Evolutionary conservation across 2,113 vertebrate species (phyloP).

Genomic region (Cyprinodon tularosa): DNA sequence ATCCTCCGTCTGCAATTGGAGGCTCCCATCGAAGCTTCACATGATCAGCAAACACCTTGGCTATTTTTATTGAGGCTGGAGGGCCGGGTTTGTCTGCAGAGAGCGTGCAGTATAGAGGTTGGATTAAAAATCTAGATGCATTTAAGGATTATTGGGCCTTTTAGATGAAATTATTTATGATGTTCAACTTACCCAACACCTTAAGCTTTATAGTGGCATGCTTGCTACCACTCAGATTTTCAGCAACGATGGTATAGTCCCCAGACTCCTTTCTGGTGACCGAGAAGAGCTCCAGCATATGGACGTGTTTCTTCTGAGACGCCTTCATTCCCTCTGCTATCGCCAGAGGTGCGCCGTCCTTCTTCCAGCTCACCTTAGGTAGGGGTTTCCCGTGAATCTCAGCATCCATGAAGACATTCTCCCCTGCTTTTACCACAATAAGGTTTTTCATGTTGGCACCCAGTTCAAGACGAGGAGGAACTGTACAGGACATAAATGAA

Average conservation of each 20-base stretch:
- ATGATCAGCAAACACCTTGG: slow-evolving; percentile 90
- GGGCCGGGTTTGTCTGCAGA: slow-evolving; percentile 95
- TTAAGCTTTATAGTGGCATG: slow-evolving; percentile 94
- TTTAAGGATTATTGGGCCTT: neutral
- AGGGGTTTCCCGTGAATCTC: slow-evolving; percentile 94
- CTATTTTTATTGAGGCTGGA: slow-evolving; percentile 91
- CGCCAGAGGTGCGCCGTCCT: slow-evolving; percentile 82
- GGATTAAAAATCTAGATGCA: neutral
- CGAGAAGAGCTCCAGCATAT: slow-evolving; percentile 89
- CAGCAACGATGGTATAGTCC: slow-evolving; percentile 93
- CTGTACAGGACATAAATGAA: slow-evolving; percentile 66
- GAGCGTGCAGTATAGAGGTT: neutral
- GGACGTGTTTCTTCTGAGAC: slow-evolving; percentile 86
- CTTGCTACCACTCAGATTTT: slow-evolving; percentile 92
- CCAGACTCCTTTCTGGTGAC: slow-evolving; percentile 95
- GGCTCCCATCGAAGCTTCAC: slow-evolving; percentile 94
- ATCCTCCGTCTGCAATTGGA: slow-evolving; percentile 94
- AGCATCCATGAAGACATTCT: slow-evolving; percentile 90
- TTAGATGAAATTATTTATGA: neutral
- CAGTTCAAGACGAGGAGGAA: slow-evolving; percentile 93
- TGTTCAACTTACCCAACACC: slow-evolving; percentile 87
- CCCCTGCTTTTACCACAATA: slow-evolving; percentile 93
- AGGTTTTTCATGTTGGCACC: slow-evolving; percentile 92
- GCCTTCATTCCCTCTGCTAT: slow-evolving; percentile 92
- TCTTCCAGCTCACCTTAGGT: slow-evolving; percentile 93